Conservation (phyloP, 2,113 vertebrate species). For the Silurus asotus region DNA sequence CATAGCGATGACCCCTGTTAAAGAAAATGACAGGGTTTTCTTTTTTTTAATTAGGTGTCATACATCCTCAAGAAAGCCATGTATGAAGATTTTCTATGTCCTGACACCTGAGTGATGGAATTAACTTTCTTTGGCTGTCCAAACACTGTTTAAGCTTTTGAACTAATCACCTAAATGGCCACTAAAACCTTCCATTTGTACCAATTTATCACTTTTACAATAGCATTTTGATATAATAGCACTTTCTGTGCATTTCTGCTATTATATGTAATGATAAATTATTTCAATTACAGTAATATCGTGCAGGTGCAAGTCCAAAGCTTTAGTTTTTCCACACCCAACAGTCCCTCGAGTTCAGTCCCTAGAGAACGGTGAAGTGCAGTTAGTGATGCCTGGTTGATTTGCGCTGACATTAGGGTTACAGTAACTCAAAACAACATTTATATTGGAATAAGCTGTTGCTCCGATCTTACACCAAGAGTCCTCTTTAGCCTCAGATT, state of each 20-base stretch:
- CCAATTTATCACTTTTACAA: background rate
- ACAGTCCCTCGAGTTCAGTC: background rate
- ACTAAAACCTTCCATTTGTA: background rate
- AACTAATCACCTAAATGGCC: background rate
- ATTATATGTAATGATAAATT: background rate
- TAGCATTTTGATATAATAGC: background rate
- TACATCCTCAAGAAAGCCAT: background rate
- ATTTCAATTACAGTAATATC: background rate
- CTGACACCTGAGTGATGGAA: background rate
- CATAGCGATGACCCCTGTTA: background rate
- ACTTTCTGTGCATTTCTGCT: background rate
- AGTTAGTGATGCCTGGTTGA: background rate
- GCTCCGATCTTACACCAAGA: background rate
- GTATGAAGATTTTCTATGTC: background rate
- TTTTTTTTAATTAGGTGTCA: background rate
- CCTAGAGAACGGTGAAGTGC: background rate
- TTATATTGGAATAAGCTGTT: background rate
- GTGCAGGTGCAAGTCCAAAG: background rate
- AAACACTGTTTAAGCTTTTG: background rate
- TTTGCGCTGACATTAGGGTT: background rate
- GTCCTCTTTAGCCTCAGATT: background rate
- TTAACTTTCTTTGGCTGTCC: background rate
- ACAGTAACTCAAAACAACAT: background rate
- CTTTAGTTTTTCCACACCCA: background rate
- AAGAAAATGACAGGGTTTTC: background rate